Evolutionary conservation across 2,888 invertebrate species (phyloP), one percentile per base, ranked within the genome.

Genomic region (Apodemia zela): DNA sequence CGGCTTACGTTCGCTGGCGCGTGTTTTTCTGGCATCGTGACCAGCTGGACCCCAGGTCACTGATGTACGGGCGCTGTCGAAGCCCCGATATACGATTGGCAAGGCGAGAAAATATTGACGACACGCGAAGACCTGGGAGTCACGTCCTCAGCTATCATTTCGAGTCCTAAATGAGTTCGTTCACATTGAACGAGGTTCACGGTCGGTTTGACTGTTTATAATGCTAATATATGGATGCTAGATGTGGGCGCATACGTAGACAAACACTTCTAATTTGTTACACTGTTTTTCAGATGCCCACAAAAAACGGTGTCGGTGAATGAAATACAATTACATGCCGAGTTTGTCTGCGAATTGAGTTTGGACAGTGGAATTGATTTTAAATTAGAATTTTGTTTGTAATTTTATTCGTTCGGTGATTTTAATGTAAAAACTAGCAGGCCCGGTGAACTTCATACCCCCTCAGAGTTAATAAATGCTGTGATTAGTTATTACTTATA

Each of bases 101-200:
- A 68, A 70, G 71, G 75, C 75, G 76, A 77, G 78, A 77, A 80
- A 77, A 79, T 80, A 81, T 78, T 75, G 75, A 72, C 68, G 71
- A 68, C 72, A 71, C 72, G 72, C 74, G 67, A 73, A 75, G 71
- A 73, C 72, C 68, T 68, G 49, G 58, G 35, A 80, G 80, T 85
- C 86, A 84, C 86, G 85, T 84, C 81, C 76, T 76, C 81, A 79
- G 21, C 3, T 51, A 82, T 75, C 80, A 83, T 87, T 85, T 83
- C 75, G 84, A 85, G 81, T 84, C 79, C 79, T 85, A 87, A 89
- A 87, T 84, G 89, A 87, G 89, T 87, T 89, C 88, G 80, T 89
- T 89, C 83, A 85, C 85, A 38, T 82, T 82, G 71, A 61, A 66
- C 21, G 66, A 80, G 80, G 84, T 84, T 87, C 85, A 85, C 76